phyloP scores from a whole-genome alignment of 1,140 invertebrate species.

The Leguminivora glycinivorella region DNA sequence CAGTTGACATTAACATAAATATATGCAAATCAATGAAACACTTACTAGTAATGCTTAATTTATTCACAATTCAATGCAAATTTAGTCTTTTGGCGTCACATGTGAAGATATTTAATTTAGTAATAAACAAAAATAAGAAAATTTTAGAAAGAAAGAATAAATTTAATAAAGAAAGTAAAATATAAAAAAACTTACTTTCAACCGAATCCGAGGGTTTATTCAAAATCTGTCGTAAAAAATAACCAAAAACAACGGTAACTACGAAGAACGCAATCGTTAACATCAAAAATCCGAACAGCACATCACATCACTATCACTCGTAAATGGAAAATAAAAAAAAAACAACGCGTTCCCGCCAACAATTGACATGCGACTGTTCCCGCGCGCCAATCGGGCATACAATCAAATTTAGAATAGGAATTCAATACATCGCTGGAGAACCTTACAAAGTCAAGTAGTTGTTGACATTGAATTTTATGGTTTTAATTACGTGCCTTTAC shows the following conservation, averaged over 20 bases:
- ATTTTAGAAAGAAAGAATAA: not conserved
- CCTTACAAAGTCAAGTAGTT: not conserved
- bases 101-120: not conserved
- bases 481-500: conserved; percentile 2
- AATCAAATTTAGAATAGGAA: conserved; percentile 28
- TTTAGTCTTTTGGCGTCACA: conserved; percentile 17
- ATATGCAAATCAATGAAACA: conserved; percentile 9
- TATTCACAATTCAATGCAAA: conserved; percentile 25
- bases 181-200: conserved; percentile 41
- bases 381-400: conserved; percentile 26
- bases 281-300: conserved; percentile 48
- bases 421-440: conserved; percentile 10
- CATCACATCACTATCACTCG: conserved; percentile 55
- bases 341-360: conserved; percentile 59
- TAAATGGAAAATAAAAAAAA: conserved; percentile 44
- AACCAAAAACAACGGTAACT: conserved; percentile 45
- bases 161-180: conserved; percentile 4
- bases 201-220: conserved; percentile 30
- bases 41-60: conserved; percentile 6
- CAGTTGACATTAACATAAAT: conserved; percentile 5
- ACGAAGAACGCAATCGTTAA: conserved; percentile 52
- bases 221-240: conserved; percentile 42
- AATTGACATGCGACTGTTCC: conserved; percentile 46
- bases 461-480: not conserved
- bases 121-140: not conserved